Conservation (phyloP, 1,140 invertebrate genomes). For the Parapsyche elsis region DNA sequence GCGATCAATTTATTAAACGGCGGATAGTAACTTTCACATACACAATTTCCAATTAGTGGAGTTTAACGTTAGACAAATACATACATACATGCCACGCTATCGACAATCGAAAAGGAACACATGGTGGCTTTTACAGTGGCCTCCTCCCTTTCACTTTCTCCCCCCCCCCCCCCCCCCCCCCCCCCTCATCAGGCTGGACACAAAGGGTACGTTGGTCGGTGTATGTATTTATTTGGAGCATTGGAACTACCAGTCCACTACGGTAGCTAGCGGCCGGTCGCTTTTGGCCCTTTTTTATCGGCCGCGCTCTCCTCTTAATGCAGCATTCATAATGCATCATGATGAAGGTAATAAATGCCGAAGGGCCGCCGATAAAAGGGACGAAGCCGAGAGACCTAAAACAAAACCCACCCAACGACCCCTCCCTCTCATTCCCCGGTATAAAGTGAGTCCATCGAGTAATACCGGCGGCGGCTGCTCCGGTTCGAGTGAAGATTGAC, state of each 20-base stretch:
- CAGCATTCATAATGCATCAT: conserved; percentile 31
- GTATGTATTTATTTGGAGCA: background rate
- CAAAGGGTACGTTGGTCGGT: background rate
- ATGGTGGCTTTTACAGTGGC: too few relatives aligned
- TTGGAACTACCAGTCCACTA: too few relatives aligned
- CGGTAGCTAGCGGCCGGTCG: background rate
- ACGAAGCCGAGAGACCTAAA: background rate
- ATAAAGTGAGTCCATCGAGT: background rate
- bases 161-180: background rate
- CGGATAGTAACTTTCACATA: too few relatives aligned
- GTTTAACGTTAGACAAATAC: background rate
- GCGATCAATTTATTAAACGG: too few relatives aligned
- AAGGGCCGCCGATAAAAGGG: conserved; percentile 27
- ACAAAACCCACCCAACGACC: background rate
- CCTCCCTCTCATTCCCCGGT: too few relatives aligned
- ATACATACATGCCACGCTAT: too few relatives aligned
- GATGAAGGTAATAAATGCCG: conserved; percentile 33
- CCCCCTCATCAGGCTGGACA: background rate
- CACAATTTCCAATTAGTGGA: background rate
- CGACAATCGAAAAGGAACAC: too few relatives aligned
- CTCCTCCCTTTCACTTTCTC: too few relatives aligned
- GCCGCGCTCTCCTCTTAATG: conserved; percentile 14
- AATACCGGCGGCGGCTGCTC: background rate
- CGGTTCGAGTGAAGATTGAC: background rate
- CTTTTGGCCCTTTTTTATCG: background rate